Base-by-base conservation (phyloP, 2,797 vertebrate genomes). In the Agapornis canus region DNA sequence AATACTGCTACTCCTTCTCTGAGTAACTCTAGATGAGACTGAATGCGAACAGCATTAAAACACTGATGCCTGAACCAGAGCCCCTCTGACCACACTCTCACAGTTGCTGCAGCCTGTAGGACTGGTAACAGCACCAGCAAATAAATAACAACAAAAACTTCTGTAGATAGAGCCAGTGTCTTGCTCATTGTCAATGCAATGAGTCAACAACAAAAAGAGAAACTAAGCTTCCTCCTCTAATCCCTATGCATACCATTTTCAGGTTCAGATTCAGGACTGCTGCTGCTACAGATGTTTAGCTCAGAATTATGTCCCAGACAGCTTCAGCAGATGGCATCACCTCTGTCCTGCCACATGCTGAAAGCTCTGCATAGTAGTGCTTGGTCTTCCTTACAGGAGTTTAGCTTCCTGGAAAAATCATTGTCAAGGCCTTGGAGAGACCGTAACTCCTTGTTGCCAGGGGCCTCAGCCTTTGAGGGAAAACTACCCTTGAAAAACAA, bases 401-500 rank as follows among this genome's bases (percentile, higher is more conserved):
- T 4, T 26, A 66, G 25, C 40, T 92, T 42, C 48, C 48, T 89
- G 48, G 69, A 89, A 70, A 86, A 78, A 25, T 40, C 61, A 22
- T 51, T 32, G 48, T 60, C 1, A 1, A 56, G 39, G 51, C 47
- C 57, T 72, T 45, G 49, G 37, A 61, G 72, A 65, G 23, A 72
- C 20, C 0, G 0, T 7, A 60, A 42, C 19, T 90, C 51, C 16
- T 42, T 52, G 39, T 71, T 91, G 47, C 63, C 87, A 77, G 42
- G n/a, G 82, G 86, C 76, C 87, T 94, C 90, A 89, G 66, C 89
- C 57, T 91, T 63, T 90, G 52, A 54, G 94, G 93, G 45, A 96
- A 77, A 97, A 93, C 42, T 75, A 56, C 40, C 82, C 47, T 84
- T 78, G 89, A 79, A 95, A 89, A 96, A 90, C 49, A 96, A 78